These are phyloP conservation scores for Erythrolamprus reginae DNA, from an alignment of 2,113 vertebrate species.

Conservation along the genomic window DNA sequence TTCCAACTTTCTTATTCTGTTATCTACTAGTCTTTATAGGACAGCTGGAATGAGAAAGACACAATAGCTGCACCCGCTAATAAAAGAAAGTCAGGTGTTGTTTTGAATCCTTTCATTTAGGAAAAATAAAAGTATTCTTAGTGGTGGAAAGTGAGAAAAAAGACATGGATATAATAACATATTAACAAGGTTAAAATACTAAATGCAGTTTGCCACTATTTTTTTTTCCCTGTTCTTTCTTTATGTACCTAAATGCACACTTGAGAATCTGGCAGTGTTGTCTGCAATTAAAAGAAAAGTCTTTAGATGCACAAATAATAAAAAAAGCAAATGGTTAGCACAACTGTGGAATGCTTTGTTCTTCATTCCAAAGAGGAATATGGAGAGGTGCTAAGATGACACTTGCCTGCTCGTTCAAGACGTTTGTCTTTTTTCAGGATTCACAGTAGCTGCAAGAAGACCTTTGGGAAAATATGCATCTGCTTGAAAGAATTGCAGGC, in stretches of 20 bases:
- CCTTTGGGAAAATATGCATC: background rate
- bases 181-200: background rate
- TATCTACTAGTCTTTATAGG: background rate
- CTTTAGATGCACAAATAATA: background rate
- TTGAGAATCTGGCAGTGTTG: background rate
- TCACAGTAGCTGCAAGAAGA: background rate
- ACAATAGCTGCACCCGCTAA: background rate
- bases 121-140: background rate
- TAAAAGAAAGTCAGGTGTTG: background rate
- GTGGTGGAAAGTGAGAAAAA: background rate
- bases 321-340: background rate
- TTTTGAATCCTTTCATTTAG: background rate
- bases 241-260: background rate
- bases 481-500: background rate
- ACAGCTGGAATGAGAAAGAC: background rate
- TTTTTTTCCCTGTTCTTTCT: background rate
- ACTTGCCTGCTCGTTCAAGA: background rate
- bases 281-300: background rate
- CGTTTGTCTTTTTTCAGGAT: background rate
- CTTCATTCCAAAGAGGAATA: background rate
- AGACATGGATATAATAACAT: background rate
- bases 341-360: background rate
- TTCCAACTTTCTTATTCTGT: background rate
- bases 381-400: background rate
- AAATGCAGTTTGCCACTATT: background rate